Evolutionary conservation across 2,113 vertebrate genomes (phyloP).

Genomic region (Ptilonorhynchus violaceus): DNA sequence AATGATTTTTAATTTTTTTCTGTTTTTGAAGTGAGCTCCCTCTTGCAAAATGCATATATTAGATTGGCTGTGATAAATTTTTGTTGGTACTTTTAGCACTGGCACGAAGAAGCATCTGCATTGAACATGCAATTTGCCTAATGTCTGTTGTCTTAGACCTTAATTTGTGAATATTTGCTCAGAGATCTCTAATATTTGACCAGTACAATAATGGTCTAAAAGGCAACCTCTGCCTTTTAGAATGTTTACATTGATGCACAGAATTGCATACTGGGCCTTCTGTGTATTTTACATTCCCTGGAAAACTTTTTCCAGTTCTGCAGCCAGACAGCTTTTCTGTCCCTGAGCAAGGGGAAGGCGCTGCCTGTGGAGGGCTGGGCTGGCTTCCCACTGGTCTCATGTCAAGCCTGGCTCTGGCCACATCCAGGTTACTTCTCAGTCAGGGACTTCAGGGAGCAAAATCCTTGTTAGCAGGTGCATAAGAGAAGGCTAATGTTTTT

Average conservation of each 20-base stretch:
- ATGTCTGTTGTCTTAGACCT: not conserved
- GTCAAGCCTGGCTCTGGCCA: not conserved
- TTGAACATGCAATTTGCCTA: not conserved
- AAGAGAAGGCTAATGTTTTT: not conserved
- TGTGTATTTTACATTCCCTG: not conserved
- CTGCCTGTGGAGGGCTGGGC: not conserved
- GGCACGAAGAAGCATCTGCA: not conserved
- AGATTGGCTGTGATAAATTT: not conserved
- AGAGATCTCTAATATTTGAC: not conserved
- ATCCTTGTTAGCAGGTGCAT: not conserved
- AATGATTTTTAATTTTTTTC: not conserved
- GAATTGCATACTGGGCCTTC: not conserved
- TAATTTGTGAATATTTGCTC: not conserved
- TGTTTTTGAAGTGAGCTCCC: not conserved
- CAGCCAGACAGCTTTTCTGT: not conserved
- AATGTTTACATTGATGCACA: not conserved
- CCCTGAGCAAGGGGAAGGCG: not conserved
- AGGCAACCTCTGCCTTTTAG: not conserved
- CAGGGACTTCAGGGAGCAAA: not conserved
- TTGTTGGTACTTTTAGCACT: not conserved
- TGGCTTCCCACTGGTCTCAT: not conserved
- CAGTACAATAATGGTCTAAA: not conserved
- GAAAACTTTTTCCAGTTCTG: not conserved
- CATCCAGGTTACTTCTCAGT: not conserved
- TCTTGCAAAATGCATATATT: not conserved